These are phyloP conservation scores for Bugulina stolonifera DNA, from an alignment of 2,888 invertebrate species.

Conservation along the genomic window DNA sequence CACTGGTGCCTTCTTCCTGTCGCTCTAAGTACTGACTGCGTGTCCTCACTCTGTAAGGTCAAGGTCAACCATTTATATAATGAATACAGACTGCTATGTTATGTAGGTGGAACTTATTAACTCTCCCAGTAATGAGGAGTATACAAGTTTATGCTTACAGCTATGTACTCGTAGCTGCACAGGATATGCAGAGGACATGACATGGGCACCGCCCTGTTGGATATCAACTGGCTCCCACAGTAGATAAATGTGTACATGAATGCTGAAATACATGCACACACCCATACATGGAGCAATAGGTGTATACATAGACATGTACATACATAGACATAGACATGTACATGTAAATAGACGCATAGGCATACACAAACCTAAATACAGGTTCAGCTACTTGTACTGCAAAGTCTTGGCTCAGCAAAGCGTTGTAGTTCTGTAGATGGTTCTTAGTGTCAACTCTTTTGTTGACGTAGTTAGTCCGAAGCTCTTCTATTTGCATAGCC, in stretches of 20 bases:
- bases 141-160: no score
- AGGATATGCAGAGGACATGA: no score
- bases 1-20: conserved; percentile 4
- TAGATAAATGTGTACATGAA: no score
- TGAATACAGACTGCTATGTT: no score
- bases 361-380: neutral
- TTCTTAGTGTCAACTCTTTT: neutral
- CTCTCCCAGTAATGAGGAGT: no score
- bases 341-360: no score
- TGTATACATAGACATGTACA: neutral
- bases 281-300: neutral
- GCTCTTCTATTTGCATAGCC: neutral
- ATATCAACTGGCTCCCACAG: no score
- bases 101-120: no score
- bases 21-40: neutral
- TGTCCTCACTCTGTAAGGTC: neutral
- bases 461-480: neutral
- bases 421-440: neutral
- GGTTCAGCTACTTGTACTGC: neutral
- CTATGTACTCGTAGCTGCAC: no score
- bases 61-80: neutral
- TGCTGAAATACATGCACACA: no score
- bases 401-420: neutral
- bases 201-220: no score
- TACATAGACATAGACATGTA: neutral